phyloP scores from a whole-genome alignment of 2,113 vertebrate species.

The Anarrhichthys ocellatus region DNA sequence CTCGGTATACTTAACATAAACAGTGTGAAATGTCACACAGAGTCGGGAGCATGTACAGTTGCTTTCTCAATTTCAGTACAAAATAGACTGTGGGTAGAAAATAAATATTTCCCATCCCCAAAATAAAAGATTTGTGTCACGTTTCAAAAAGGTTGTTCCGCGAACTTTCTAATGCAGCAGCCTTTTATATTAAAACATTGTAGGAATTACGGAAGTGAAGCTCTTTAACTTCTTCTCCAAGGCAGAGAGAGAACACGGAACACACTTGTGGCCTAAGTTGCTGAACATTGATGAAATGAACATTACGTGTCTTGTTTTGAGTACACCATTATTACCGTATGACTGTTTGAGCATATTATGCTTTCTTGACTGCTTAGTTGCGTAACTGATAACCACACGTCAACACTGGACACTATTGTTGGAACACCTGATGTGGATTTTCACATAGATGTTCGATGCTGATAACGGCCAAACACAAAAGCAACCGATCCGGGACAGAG shows the following conservation, averaged over 20 bases:
- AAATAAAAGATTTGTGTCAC: not conserved
- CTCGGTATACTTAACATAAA: slow-evolving; percentile 26
- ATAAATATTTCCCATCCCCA: not conserved
- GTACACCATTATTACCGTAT: not conserved
- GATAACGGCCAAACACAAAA: slow-evolving; percentile 43
- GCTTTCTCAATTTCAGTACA: slow-evolving; percentile 3
- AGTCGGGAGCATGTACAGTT: not conserved
- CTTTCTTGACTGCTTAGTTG: slow-evolving; percentile 1
- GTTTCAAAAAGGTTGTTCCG: not conserved
- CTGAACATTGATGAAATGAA: not conserved
- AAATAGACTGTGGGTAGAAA: not conserved
- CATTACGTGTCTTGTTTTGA: not conserved
- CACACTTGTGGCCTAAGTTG: not conserved
- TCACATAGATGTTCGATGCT: slow-evolving; percentile 21
- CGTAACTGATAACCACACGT: slow-evolving; percentile 15
- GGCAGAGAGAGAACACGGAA: not conserved
- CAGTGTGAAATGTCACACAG: slow-evolving; percentile 43
- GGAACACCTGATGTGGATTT: slow-evolving; percentile 34
- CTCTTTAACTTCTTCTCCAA: not conserved
- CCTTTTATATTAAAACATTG: not conserved
- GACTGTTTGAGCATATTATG: not conserved
- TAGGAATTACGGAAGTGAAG: not conserved
- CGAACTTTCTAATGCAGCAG: too few species aligned
- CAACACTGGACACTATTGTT: slow-evolving; percentile 40
- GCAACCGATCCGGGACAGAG: slow-evolving; percentile 36